Evolutionary conservation across 2,888 invertebrate species (phyloP).

Genomic region (Sycophila texana): DNA sequence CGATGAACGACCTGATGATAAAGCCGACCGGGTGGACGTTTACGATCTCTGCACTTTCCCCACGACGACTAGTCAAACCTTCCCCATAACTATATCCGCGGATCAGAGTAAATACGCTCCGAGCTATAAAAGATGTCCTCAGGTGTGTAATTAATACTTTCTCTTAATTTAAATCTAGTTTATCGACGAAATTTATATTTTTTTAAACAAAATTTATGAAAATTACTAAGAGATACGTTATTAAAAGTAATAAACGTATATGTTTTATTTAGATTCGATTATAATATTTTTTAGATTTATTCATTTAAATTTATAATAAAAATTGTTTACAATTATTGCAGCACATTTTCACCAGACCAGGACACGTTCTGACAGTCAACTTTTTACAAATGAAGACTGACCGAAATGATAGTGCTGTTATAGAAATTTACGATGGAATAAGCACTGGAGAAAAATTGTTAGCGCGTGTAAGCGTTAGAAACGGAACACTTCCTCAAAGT

Average conservation of each 20-base stretch:
- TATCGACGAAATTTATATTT: background rate
- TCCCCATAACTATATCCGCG: slow-evolving; percentile 89
- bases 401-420: slow-evolving; percentile 83
- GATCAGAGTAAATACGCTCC: slow-evolving; percentile 87
- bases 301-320: too few relatives aligned
- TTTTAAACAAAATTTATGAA: background rate
- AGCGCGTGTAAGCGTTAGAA: slow-evolving; percentile 84
- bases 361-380: slow-evolving; percentile 90
- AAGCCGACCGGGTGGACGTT: slow-evolving; percentile 85
- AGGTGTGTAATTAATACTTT: slow-evolving; percentile 73
- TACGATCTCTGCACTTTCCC: slow-evolving; percentile 92
- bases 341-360: slow-evolving; percentile 86
- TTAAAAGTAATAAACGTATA: too few relatives aligned
- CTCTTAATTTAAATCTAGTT: background rate
- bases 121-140: slow-evolving; percentile 84
- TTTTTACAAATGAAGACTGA: slow-evolving; percentile 89
- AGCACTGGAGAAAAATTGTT: slow-evolving; percentile 84
- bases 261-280: too few relatives aligned
- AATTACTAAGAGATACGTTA: background rate
- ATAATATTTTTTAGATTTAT: too few relatives aligned
- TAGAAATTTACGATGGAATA: slow-evolving; percentile 88
- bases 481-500: slow-evolving; percentile 92
- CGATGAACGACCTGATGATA: slow-evolving; percentile 86
- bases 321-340: slow-evolving; percentile 58
- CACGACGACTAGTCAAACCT: slow-evolving; percentile 89